Percentiles rank a stretch among this genome's conserved stretches.
Conservation (phyloP, 2,797 vertebrate genomes). For the Acestrorhynchus altus region DNA sequence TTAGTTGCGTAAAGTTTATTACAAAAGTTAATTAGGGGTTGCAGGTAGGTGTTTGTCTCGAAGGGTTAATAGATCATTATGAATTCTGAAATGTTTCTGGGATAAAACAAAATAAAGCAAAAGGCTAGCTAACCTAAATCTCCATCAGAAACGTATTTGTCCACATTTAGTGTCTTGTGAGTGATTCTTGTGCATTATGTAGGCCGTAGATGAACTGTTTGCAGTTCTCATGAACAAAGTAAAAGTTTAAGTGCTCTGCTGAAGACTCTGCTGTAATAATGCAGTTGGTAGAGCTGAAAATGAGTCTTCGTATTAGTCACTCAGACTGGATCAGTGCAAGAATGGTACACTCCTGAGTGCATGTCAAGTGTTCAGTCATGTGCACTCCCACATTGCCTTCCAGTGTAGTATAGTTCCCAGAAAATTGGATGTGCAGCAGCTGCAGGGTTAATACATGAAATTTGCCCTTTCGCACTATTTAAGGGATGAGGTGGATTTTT, state of each 20-base stretch:
- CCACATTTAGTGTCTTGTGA: neutral
- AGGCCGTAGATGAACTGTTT: neutral
- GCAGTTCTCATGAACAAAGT: no score
- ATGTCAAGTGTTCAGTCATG: neutral
- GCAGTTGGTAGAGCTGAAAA: neutral
- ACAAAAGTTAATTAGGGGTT: conserved; percentile 62
- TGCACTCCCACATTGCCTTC: neutral
- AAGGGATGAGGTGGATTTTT: neutral
- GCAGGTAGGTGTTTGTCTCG: conserved; percentile 76
- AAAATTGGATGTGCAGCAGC: neutral
- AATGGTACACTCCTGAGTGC: neutral
- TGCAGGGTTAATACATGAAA: neutral
- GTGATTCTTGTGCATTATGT: neutral
- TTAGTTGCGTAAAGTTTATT: conserved; percentile 67
- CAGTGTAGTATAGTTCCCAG: neutral
- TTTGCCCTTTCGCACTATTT: neutral
- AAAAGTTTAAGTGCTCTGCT: neutral
- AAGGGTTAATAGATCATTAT: conserved; percentile 78
- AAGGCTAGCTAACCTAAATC: neutral
- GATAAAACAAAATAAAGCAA: conserved; percentile 21
- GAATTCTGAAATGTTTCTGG: conserved; percentile 29
- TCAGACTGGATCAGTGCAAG: neutral
- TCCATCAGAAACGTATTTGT: neutral
- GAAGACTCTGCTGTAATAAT: neutral
- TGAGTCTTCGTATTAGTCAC: neutral